These are phyloP conservation scores for Oncorhynchus tshawytscha DNA, from an alignment of 2,113 vertebrate genomes.

Conservation along the genomic window DNA sequence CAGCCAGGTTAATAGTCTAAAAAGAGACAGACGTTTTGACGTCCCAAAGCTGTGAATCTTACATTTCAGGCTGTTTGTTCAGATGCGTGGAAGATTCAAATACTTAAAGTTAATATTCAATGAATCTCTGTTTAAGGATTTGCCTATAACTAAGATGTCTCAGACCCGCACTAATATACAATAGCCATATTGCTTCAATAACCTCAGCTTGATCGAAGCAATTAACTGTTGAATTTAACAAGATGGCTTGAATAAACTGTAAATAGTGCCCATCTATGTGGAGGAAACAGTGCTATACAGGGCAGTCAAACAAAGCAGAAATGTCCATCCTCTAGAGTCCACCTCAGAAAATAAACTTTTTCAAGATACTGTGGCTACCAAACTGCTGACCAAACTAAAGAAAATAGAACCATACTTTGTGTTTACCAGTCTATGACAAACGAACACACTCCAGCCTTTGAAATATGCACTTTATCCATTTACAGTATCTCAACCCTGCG, in stretches of 20 bases:
- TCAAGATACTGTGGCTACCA: slow-evolving; percentile 9
- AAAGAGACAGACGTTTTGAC: neutral
- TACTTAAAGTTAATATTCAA: slow-evolving; percentile 16
- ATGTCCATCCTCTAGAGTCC: neutral
- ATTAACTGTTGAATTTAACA: slow-evolving; percentile 33
- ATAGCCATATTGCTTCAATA: slow-evolving; percentile 16
- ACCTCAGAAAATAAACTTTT: slow-evolving; percentile 12
- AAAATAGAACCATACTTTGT: slow-evolving; percentile 11
- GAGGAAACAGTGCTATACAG: neutral
- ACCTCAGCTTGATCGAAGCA: slow-evolving; percentile 26
- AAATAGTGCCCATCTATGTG: slow-evolving; percentile 27
- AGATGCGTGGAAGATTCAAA: neutral
- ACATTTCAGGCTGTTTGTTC: slow-evolving; percentile 16
- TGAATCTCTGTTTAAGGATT: slow-evolving; percentile 1
- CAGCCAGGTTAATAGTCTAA: slow-evolving; percentile 39
- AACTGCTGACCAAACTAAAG: slow-evolving; percentile 25
- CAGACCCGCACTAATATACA: slow-evolving; percentile 30
- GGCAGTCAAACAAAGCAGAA: no score
- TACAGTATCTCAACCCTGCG: neutral
- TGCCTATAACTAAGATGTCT: slow-evolving; percentile 25
- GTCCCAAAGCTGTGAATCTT: slow-evolving; percentile 41
- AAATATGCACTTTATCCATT: neutral
- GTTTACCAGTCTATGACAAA: slow-evolving; percentile 17
- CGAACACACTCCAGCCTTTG: slow-evolving; percentile 1
- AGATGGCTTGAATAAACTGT: slow-evolving; percentile 19